Percentiles rank a stretch among this genome's conserved stretches.
phyloP scores from a whole-genome alignment of 2,797 vertebrate species.

The Serranus cabrilla region DNA sequence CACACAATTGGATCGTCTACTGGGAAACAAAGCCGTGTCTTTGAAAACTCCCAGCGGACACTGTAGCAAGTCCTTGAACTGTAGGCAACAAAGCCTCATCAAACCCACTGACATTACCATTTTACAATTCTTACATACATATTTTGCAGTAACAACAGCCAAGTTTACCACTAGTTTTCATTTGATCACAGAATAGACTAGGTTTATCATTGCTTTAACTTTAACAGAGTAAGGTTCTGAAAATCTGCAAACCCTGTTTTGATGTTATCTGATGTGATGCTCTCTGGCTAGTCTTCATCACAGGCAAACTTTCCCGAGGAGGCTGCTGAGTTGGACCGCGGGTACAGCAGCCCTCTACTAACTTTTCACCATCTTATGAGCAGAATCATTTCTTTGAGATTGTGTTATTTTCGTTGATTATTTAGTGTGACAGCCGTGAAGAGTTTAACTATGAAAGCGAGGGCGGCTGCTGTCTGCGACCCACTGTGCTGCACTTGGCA shows the following conservation, averaged over 20 bases:
- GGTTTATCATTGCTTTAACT: background rate
- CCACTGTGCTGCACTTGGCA: constrained; percentile 54
- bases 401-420: constrained; percentile 50
- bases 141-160: background rate
- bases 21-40: constrained; percentile 64
- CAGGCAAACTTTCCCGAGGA: constrained; percentile 8
- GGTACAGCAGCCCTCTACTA: constrained; percentile 7
- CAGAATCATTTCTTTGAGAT: constrained; percentile 47
- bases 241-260: constrained; percentile 19
- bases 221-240: background rate
- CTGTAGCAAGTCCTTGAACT: constrained; percentile 59
- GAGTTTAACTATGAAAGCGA: constrained; percentile 47
- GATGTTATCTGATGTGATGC: constrained; percentile 15
- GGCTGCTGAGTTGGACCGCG: constrained; percentile 11
- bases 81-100: constrained; percentile 60
- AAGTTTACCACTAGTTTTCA: background rate
- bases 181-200: background rate
- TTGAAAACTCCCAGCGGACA: constrained; percentile 73
- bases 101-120: constrained; percentile 8
- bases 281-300: constrained; percentile 9
- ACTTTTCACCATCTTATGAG: constrained; percentile 38
- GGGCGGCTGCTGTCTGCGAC: constrained; percentile 45
- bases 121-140: background rate
- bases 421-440: constrained; percentile 66
- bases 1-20: constrained; percentile 58